Percentiles rank a stretch among this genome's conserved stretches.
These are phyloP conservation scores for Tricholauxania praeusta DNA, from an alignment of 2,888 invertebrate genomes.

Conservation along the genomic window DNA sequence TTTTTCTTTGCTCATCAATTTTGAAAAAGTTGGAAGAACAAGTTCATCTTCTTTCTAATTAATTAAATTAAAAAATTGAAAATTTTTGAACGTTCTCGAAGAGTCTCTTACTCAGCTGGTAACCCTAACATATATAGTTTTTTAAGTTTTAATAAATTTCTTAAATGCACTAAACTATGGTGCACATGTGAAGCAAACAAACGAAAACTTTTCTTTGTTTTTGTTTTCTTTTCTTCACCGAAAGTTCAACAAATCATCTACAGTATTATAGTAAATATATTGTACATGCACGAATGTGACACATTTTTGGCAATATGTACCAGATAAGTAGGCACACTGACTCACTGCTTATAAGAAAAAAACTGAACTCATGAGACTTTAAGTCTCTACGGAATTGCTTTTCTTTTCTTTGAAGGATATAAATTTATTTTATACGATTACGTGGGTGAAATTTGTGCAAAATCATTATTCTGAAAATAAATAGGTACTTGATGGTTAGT, in stretches of 20 bases:
- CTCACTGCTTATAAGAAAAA: neutral
- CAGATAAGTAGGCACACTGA: neutral
- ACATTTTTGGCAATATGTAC: slow-evolving; percentile 5
- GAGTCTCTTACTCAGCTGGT: too few species aligned
- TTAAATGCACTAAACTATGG: neutral
- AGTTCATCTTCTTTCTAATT: too few species aligned
- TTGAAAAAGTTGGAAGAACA: too few species aligned
- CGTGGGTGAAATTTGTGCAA: too few species aligned
- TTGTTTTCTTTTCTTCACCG: slow-evolving; percentile 13
- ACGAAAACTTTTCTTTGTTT: neutral
- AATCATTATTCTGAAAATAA: too few species aligned
- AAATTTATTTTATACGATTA: slow-evolving; percentile 19
- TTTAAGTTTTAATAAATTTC: too few species aligned
- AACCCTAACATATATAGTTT: too few species aligned
- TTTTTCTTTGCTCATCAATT: too few species aligned
- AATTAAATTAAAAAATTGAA: too few species aligned
- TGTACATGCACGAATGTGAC: neutral
- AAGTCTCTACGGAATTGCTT: slow-evolving; percentile 22
- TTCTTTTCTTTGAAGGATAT: slow-evolving; percentile 3
- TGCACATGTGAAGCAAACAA: neutral
- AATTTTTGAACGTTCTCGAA: too few species aligned
- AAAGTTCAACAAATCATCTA: neutral
- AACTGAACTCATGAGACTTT: slow-evolving; percentile 12
- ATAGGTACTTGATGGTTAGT: too few species aligned
- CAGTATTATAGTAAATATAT: neutral